Evolutionary conservation across 2,888 invertebrate genomes (phyloP), one percentile per base, ranked within the genome.

Genomic region (Eugnorisma glareosa): DNA sequence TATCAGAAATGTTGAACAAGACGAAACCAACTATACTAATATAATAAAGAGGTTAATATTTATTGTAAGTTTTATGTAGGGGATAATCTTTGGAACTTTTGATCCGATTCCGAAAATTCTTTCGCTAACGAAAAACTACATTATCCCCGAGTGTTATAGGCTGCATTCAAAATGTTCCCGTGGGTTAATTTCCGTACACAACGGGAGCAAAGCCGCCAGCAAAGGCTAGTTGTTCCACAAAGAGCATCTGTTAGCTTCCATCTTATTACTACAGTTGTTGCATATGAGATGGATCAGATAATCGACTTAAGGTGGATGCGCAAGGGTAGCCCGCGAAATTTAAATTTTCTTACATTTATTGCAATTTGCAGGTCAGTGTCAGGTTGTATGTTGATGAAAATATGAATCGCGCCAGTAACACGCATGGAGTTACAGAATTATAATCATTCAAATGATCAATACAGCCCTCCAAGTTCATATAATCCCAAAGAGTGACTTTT

Each of bases 1-100:
- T 21, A 43, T 59, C 3, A 51, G 43, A 51, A 51, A 54, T 40
- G 11, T 28, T 64, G 24, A 68, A 83, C n/a, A 78, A 71, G 61
- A 28, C 28, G 51, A 67, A 77, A 63, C 35, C n/a, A n/a, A n/a
- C 48, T 24, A 24, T 24, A 24, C 48, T 48, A 10, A 48, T 24
- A 24, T 48, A 3, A 48, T 48, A 24, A 21, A 48, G 3, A 24
- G 48, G 48, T 48, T 24, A 48, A 48, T 24, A 18, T 45, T 45
- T 0, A 48, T 24, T 48, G 54, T 54, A 13, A 54, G n/a, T 54
- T 54, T 54, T 54, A 54, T 11, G 51, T 48, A 24, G n/a, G 54
- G 54, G 5, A 5, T 51, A 11, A 54, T 28, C 54, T n/a, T 54
- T 11, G 13, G 54, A 54, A 54, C 13, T 54, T n/a, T 13, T 6